These are phyloP conservation scores for Drosophila recens DNA, from an alignment of 2,888 invertebrate genomes.

Conservation along the genomic window DNA sequence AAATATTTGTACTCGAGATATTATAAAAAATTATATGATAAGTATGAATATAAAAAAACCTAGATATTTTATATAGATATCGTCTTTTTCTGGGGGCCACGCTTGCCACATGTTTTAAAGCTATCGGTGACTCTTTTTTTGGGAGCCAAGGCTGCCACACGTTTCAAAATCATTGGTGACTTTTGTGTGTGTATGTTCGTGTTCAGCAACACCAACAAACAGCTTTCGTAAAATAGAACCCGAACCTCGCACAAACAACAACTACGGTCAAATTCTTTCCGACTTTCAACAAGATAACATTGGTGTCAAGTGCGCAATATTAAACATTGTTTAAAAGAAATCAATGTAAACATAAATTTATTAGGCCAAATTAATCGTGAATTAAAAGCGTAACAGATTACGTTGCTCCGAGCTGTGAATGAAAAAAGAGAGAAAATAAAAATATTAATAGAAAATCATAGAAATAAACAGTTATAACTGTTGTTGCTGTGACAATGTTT, in stretches of 20 bases:
- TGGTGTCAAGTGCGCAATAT: constrained; percentile 50
- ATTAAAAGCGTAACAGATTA: background rate
- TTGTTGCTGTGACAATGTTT: constrained; percentile 67
- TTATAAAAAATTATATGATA: no score
- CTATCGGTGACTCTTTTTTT: no score
- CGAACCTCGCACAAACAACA: no score
- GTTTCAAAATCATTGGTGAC: no score
- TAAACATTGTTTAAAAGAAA: constrained; percentile 40
- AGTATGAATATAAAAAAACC: no score
- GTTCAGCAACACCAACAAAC: no score
- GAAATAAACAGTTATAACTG: constrained; percentile 18
- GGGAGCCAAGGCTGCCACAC: no score
- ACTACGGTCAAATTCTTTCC: constrained; percentile 10
- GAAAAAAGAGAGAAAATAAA: background rate
- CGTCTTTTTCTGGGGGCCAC: no score
- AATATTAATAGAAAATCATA: background rate
- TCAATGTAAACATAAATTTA: constrained; percentile 9
- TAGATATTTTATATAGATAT: background rate
- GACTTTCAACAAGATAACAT: constrained; percentile 39
- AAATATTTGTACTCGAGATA: background rate
- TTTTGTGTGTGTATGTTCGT: no score
- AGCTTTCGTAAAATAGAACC: no score
- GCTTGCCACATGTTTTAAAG: no score
- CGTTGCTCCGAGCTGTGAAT: background rate
- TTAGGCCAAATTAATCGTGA: constrained; percentile 2